Evolutionary conservation across 2,888 invertebrate genomes (phyloP).

Genomic region (Hypsopygia costalis): DNA sequence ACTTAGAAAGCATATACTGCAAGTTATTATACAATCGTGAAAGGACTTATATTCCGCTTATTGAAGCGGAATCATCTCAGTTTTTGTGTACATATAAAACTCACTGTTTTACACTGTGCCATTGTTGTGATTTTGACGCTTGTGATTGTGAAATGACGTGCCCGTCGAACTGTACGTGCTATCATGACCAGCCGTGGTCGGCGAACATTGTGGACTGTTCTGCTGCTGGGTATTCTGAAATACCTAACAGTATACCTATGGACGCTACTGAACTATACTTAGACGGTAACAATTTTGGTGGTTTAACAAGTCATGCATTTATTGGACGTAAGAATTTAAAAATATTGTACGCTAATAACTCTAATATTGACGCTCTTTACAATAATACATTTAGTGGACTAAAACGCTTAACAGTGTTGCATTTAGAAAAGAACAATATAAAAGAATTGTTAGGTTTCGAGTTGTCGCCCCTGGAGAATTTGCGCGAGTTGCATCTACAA

Average conservation of each 20-base stretch:
- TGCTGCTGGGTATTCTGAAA: slow-evolving; percentile 87
- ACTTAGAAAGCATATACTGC: slow-evolving; percentile 93
- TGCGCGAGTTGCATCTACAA: slow-evolving; percentile 93
- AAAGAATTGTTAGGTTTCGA: slow-evolving; percentile 90
- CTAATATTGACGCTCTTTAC: slow-evolving; percentile 90
- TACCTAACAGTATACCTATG: slow-evolving; percentile 95
- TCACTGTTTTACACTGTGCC: slow-evolving; percentile 96
- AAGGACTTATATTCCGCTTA: slow-evolving; percentile 90
- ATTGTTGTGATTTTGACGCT: slow-evolving; percentile 97
- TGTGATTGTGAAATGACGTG: slow-evolving; percentile 99
- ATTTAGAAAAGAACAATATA: slow-evolving; percentile 93
- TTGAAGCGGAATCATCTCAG: slow-evolving; percentile 93
- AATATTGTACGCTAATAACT: slow-evolving; percentile 93
- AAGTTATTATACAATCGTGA: slow-evolving; percentile 92
- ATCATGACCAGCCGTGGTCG: slow-evolving; percentile 96
- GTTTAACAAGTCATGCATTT: slow-evolving; percentile 93
- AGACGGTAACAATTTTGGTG: slow-evolving; percentile 94
- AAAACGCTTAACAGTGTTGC: slow-evolving; percentile 87
- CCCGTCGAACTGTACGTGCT: slow-evolving; percentile 95
- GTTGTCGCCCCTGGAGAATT: slow-evolving; percentile 88
- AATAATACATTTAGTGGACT: slow-evolving; percentile 96
- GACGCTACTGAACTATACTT: slow-evolving; percentile 97
- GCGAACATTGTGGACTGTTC: slow-evolving; percentile 96
- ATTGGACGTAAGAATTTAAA: slow-evolving; percentile 94
- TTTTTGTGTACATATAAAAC: slow-evolving; percentile 96